Conservation (phyloP, 2,113 vertebrate species). For the Alethe diademata region DNA sequence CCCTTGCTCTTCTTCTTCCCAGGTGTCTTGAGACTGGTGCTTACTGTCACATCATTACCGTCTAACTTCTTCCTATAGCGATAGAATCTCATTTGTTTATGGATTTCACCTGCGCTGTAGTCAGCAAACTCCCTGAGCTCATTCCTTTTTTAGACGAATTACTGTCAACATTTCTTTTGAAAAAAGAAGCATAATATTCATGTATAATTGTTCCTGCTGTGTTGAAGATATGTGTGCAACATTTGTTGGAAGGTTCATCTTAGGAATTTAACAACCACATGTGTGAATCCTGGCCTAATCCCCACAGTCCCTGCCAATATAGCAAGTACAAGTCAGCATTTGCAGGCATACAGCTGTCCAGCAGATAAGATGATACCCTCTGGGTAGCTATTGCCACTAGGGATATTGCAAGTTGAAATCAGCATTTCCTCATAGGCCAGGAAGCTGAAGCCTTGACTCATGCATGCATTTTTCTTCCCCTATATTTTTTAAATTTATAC, state of each 20-base stretch:
- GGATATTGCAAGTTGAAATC: background rate
- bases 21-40: background rate
- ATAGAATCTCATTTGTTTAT: background rate
- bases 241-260: background rate
- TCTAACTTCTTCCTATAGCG: background rate
- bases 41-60: background rate
- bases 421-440: background rate
- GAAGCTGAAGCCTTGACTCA: background rate
- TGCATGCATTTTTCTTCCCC: background rate
- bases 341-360: background rate
- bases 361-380: background rate
- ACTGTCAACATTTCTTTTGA: background rate
- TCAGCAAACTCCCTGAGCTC: background rate
- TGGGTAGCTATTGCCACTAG: background rate
- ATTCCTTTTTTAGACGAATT: conserved; percentile 8
- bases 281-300: background rate
- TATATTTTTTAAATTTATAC: background rate
- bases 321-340: background rate
- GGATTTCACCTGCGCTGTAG: background rate
- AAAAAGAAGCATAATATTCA: background rate
- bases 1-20: background rate
- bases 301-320: background rate
- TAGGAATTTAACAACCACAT: background rate
- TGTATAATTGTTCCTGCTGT: conserved; percentile 23
- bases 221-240: background rate